Conservation (phyloP, 1,140 invertebrate genomes). For the Drosophila tani region DNA sequence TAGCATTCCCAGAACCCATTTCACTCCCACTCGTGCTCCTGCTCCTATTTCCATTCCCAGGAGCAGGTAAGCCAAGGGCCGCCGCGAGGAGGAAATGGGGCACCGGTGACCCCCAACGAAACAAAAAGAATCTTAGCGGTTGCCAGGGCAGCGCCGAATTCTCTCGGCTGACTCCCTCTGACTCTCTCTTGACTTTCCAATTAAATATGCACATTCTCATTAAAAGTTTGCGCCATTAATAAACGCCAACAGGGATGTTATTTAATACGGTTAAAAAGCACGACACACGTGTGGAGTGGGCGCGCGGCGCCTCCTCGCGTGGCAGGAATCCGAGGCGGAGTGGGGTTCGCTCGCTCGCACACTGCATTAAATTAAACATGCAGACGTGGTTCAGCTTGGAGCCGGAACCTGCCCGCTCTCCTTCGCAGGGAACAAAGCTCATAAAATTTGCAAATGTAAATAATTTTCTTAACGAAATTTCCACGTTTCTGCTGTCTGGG, state of each 20-base stretch:
- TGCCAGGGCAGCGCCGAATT: conserved; percentile 51
- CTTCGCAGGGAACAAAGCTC: conserved; percentile 64
- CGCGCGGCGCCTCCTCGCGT: conserved; percentile 2
- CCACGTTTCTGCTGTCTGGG: conserved; percentile 57
- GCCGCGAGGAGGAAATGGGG: conserved; percentile 11
- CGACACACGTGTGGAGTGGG: conserved; percentile 72
- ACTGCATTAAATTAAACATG: conserved; percentile 73
- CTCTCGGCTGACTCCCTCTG: conserved; percentile 13
- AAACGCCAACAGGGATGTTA: conserved; percentile 83
- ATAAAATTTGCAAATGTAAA: conserved; percentile 84
- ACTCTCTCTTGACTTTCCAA: conserved; percentile 77
- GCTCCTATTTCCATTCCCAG: conserved; percentile 7
- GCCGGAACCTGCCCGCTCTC: conserved; percentile 14
- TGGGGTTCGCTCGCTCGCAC: conserved; percentile 9
- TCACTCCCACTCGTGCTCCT: conserved; percentile 24
- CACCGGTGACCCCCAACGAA: conserved; percentile 24
- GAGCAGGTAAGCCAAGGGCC: conserved; percentile 61
- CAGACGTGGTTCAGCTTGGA: conserved; percentile 45
- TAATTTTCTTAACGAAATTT: conserved; percentile 82
- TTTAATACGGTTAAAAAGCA: conserved; percentile 83
- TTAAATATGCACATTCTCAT: conserved; percentile 85
- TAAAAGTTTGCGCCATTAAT: conserved; percentile 85
- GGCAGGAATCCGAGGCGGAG: conserved; percentile 11
- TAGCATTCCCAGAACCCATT: conserved; percentile 72
- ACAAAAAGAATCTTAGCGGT: conserved; percentile 62